Base-by-base conservation (phyloP, 1,140 invertebrate genomes). In the Octopus sinensis region DNA sequence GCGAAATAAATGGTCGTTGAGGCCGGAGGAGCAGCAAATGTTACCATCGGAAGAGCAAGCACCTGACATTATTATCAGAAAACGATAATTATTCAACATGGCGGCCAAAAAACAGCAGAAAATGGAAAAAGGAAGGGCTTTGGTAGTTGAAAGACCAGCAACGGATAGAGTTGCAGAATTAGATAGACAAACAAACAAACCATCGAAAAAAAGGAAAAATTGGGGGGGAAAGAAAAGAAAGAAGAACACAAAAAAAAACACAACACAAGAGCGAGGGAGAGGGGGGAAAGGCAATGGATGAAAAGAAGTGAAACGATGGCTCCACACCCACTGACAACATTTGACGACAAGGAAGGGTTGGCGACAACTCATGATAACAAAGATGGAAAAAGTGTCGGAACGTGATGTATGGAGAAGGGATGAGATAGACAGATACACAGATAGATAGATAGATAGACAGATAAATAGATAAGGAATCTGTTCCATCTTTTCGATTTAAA, bases 61-160 rank as follows among this genome's bases (percentile, higher is more conserved):
- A 73, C 68, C 68, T 73, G 68, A 73, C 68, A 73, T 73, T 62
- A 73, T 73, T 73, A 73, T 13, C 4, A 23, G 68, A 23, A 17
- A 17, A 52, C n/a, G 76, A 77, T 77, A 77, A 77, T 77, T 77
- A 77, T 77, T 77, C 76, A 77, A 77, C 76, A 77, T 77, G 76
- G 76, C 76, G 23, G 76, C 76, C 76, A 7, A 9, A 73, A 77
- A 77, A 77, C 23, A n/a, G 10, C 23, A 43, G 30, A 43, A 43
- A 43, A 43, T 43, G 30, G 30, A 43, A 43, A 43, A 43, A 43
- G 30, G 30, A 43, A 43, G 30, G 30, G 30, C 30, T 3, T 43
- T 43, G 30, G 30, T 43, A 43, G 30, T 43, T 43, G 30, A 43
- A 43, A 43, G 1, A 43, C 30, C 30, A 43, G 30, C 30, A 43